Conservation (phyloP, 2,113 vertebrate species). For the Beaufortia kweichowensis region DNA sequence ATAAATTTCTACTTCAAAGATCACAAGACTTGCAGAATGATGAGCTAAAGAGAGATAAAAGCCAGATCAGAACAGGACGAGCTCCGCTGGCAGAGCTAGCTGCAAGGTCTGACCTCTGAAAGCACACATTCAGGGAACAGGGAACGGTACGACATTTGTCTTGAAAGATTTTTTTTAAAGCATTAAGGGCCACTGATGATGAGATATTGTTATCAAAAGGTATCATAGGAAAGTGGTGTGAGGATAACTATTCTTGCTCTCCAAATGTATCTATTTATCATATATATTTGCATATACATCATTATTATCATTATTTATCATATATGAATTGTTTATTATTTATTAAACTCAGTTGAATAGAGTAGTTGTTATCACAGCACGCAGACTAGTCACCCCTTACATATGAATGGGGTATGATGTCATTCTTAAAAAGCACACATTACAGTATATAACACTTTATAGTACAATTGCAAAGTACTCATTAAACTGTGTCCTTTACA, state of each 20-base stretch:
- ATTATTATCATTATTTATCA: too few relatives aligned
- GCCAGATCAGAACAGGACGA: not conserved
- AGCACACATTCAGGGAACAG: conserved; percentile 10
- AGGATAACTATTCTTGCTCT: not conserved
- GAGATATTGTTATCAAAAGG: conserved; percentile 18
- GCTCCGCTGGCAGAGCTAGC: not conserved
- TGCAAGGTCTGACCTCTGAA: conserved; percentile 12
- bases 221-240: not conserved
- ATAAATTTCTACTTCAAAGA: not conserved
- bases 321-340: not conserved
- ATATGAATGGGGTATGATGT: not conserved
- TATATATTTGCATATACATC: too few relatives aligned
- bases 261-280: not conserved
- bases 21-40: not conserved
- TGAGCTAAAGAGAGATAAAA: conserved; percentile 16
- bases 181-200: conserved; percentile 15
- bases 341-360: not conserved
- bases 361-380: not conserved
- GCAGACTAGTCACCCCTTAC: conserved; percentile 6
- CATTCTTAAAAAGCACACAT: conserved; percentile 21
- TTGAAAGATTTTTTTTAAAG: not conserved
- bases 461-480: conserved; percentile 15
- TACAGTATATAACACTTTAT: not conserved
- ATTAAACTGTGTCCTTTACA: conserved; percentile 53
- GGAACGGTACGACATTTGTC: not conserved